A percentile compares a stretch with the other conserved stretches of the same genome.
Evolutionary conservation across 2,797 vertebrate genomes (phyloP).

Genomic region (Cynodonichthys magdalenae): DNA sequence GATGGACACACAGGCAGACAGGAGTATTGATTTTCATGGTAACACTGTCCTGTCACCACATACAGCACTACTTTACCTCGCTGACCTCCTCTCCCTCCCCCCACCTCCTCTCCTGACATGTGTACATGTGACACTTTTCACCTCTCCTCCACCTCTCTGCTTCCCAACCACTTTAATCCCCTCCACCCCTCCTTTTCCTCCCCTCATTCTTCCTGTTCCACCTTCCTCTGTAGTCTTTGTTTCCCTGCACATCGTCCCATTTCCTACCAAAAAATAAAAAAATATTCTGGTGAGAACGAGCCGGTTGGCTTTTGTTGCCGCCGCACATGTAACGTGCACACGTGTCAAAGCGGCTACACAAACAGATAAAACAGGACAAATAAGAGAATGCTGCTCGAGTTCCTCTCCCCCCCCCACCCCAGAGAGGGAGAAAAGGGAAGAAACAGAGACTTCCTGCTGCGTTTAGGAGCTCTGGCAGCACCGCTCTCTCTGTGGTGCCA

Average conservation of each 20-base stretch:
- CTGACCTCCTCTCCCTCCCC: conserved; percentile 31
- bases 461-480: conserved; percentile 54
- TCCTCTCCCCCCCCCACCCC: conserved; percentile 20
- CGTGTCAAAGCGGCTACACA: conserved; percentile 43
- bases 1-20: conserved; percentile 46
- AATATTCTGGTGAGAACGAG: conserved; percentile 42
- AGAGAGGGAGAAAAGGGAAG: conserved; percentile 51
- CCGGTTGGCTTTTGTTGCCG: conserved; percentile 27
- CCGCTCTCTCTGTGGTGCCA: conserved; percentile 39
- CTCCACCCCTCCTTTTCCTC: not conserved
- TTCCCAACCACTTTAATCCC: conserved; percentile 31
- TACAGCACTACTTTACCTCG: conserved; percentile 49
- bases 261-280: conserved; percentile 14
- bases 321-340: conserved; percentile 22
- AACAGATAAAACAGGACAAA: conserved; percentile 58
- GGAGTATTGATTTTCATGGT: conserved; percentile 71
- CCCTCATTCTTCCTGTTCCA: conserved; percentile 17
- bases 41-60: conserved; percentile 65
- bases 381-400: conserved; percentile 47
- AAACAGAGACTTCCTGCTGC: conserved; percentile 54
- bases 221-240: not conserved
- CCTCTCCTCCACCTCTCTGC: conserved; percentile 40
- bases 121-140: conserved; percentile 70
- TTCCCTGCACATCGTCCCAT: conserved; percentile 9
- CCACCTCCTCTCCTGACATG: conserved; percentile 47